These are phyloP conservation scores for Montipora efflorescens DNA, from an alignment of 64 coral and sea anemone species.

Conservation along the genomic window DNA sequence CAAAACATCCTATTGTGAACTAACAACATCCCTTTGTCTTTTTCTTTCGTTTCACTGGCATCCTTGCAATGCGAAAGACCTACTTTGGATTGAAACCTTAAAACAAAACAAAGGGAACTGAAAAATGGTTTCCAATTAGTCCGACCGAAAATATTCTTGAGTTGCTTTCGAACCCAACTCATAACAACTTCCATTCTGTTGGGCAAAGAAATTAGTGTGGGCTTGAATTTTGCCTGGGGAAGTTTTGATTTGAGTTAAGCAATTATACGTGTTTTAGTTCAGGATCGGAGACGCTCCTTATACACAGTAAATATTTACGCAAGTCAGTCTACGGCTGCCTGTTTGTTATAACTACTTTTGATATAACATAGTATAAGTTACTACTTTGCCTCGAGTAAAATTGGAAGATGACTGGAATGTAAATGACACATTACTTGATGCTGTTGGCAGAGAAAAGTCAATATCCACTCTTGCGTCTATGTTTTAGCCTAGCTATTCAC, in stretches of 20 bases:
- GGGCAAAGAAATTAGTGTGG: not conserved
- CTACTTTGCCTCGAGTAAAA: not conserved
- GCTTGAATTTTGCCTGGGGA: not conserved
- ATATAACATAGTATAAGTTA: not conserved
- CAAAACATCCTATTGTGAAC: not conserved
- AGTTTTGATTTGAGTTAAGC: not conserved
- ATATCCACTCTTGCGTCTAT: no score
- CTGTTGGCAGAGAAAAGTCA: no score
- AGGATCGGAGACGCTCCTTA: slow-evolving; percentile 4
- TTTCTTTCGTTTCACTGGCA: not conserved
- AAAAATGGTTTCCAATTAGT: not conserved
- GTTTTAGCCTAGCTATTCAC: no score
- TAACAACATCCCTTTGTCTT: not conserved
- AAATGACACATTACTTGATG: no score
- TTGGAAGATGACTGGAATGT: not conserved
- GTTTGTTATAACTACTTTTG: not conserved
- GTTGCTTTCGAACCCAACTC: not conserved
- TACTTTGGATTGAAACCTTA: not conserved
- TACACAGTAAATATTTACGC: not conserved
- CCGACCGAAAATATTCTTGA: not conserved
- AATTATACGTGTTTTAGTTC: slow-evolving; percentile 3
- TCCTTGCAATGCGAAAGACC: not conserved
- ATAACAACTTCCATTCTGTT: not conserved
- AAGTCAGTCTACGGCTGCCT: not conserved
- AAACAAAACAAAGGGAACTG: not conserved